Evolutionary conservation across 53 echinoderm and acorn worm species (phyloP).

Genomic region (Pentamera pediparva): DNA sequence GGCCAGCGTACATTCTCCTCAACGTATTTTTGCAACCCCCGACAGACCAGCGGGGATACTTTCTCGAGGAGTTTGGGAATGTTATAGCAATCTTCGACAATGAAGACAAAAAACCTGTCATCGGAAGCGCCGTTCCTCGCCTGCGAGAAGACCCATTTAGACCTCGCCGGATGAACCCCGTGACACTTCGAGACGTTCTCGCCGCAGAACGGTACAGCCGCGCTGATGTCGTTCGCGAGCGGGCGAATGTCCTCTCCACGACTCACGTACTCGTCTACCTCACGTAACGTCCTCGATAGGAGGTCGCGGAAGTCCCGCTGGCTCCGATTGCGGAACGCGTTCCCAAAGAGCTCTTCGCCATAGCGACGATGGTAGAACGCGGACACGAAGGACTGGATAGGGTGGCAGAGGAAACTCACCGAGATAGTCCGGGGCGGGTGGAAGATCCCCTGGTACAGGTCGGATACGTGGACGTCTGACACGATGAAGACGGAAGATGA

Average conservation of each 20-base stretch:
- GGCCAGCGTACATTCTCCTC: background rate
- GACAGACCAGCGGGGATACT: background rate
- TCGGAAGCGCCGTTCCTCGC: background rate
- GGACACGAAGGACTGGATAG: background rate
- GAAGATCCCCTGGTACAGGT: background rate
- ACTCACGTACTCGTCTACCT: background rate
- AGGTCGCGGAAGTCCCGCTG: background rate
- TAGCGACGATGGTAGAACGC: background rate
- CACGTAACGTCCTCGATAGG: background rate
- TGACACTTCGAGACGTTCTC: background rate
- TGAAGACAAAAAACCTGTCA: background rate
- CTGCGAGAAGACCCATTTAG: background rate
- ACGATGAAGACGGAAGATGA: background rate
- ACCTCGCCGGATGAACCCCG: background rate
- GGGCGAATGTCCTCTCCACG: background rate
- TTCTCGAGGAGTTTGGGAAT: background rate
- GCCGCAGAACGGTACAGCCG: slow-evolving; percentile 1
- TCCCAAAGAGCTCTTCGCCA: background rate
- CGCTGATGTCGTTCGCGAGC: slow-evolving; percentile 6
- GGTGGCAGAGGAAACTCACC: background rate
- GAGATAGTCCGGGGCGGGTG: background rate
- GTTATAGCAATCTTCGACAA: background rate
- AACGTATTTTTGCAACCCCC: background rate
- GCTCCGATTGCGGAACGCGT: background rate
- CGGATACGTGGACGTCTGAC: background rate